A percentile compares a stretch with the other conserved stretches of the same genome.
Evolutionary conservation across 2,888 invertebrate species (phyloP).

Genomic region (Andrena chrysosceles): DNA sequence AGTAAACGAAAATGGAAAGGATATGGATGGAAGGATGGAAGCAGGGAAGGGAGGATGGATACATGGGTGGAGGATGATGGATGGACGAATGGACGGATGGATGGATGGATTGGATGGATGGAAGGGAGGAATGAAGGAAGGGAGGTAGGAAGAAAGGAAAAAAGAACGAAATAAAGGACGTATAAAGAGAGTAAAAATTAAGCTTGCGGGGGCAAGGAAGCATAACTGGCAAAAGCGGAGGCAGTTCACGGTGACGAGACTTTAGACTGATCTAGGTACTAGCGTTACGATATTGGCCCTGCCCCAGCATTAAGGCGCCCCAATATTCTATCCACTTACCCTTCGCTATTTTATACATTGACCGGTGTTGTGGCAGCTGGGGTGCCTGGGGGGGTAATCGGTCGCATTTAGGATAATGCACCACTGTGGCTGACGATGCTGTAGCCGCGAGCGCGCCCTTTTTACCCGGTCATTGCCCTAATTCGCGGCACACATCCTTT

Average conservation of each 20-base stretch:
- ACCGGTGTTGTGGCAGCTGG: constrained; percentile 76
- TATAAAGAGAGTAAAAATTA: constrained; percentile 63
- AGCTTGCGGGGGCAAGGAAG: constrained; percentile 82
- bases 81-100: background rate
- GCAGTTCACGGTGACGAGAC: constrained; percentile 85
- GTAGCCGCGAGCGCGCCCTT: constrained; percentile 76
- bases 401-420: constrained; percentile 83
- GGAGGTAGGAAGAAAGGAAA: constrained; percentile 38
- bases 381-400: constrained; percentile 77
- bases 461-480: constrained; percentile 81
- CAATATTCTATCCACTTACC: constrained; percentile 70
- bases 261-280: constrained; percentile 85
- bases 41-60: background rate
- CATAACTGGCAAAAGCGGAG: constrained; percentile 80
- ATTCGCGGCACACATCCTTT: constrained; percentile 78
- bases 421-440: constrained; percentile 82
- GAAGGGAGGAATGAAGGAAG: constrained; percentile 33
- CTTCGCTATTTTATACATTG: constrained; percentile 73
- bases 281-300: constrained; percentile 82
- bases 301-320: constrained; percentile 76
- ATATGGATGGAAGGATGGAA: constrained; percentile 17
- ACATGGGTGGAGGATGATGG: constrained; percentile 8
- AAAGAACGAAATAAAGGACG: constrained; percentile 28
- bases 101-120: background rate
- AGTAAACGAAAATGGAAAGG: constrained; percentile 31